Evolutionary conservation across 2,797 vertebrate species (phyloP).

Genomic region (Danio kyathit): DNA sequence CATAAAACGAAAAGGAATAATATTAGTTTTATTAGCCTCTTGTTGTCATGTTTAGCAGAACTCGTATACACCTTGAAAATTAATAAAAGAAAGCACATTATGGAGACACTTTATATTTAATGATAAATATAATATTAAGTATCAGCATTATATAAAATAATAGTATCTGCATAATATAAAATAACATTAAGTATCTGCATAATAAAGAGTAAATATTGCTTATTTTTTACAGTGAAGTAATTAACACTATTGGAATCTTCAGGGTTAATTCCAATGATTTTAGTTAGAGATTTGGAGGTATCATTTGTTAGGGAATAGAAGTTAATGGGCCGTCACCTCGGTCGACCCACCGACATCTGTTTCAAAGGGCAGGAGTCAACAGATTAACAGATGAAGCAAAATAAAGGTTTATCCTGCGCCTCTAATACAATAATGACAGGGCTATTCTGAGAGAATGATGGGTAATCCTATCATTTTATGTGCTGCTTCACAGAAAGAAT

Average conservation of each 20-base stretch:
- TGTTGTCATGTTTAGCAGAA: too few species aligned
- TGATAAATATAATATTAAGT: too few species aligned
- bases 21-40: too few species aligned
- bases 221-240: background rate
- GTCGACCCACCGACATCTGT: conserved; percentile 24
- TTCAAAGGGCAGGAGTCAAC: conserved; percentile 42
- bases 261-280: background rate
- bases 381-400: conserved; percentile 51
- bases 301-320: conserved; percentile 26
- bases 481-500: conserved; percentile 12
- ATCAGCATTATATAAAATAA: too few species aligned
- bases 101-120: too few species aligned
- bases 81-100: too few species aligned
- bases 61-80: too few species aligned
- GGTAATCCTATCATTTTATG: conserved; percentile 50
- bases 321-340: conserved; percentile 33
- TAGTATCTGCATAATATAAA: too few species aligned
- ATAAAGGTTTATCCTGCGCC: conserved; percentile 34
- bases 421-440: conserved; percentile 46
- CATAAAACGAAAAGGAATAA: too few species aligned
- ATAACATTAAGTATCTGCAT: too few species aligned
- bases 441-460: conserved; percentile 26
- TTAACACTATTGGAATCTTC: background rate
- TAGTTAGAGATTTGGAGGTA: background rate
- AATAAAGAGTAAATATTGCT: too few species aligned